Conservation (phyloP, 2,888 invertebrate genomes). For the Azorinus chamasolen region DNA sequence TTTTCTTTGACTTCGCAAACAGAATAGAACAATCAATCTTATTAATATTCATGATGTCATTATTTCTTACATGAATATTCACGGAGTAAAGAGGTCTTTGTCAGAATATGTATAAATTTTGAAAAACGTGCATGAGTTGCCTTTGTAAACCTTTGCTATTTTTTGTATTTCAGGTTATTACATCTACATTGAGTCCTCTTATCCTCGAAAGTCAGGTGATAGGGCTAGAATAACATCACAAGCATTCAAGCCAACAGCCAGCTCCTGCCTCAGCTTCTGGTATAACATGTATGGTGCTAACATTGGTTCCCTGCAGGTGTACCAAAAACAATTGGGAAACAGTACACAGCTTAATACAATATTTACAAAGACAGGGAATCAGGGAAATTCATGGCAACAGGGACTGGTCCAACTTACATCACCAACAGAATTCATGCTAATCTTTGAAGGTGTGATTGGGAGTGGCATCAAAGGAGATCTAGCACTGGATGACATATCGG, state of each 20-base stretch:
- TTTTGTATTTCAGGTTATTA: constrained; percentile 83
- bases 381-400: constrained; percentile 75
- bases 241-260: constrained; percentile 43
- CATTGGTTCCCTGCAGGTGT: constrained; percentile 73
- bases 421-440: constrained; percentile 58
- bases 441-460: constrained; percentile 77
- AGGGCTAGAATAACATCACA: constrained; percentile 87
- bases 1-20: too few species aligned
- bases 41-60: too few species aligned
- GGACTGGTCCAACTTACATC: constrained; percentile 69
- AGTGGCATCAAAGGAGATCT: constrained; percentile 72
- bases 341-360: constrained; percentile 23
- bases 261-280: constrained; percentile 76
- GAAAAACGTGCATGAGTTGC: too few species aligned
- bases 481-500: constrained; percentile 78
- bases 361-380: constrained; percentile 62
- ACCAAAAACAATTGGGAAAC: constrained; percentile 42
- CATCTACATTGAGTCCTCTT: constrained; percentile 88
- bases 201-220: constrained; percentile 88
- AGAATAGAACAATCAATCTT: too few species aligned
- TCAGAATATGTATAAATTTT: too few species aligned
- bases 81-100: too few species aligned
- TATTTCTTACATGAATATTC: too few species aligned
- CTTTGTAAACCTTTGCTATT: background rate
- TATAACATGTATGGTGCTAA: constrained; percentile 77